phyloP scores from a whole-genome alignment of 2,797 vertebrate genomes.

The Anolis apletophallus region DNA sequence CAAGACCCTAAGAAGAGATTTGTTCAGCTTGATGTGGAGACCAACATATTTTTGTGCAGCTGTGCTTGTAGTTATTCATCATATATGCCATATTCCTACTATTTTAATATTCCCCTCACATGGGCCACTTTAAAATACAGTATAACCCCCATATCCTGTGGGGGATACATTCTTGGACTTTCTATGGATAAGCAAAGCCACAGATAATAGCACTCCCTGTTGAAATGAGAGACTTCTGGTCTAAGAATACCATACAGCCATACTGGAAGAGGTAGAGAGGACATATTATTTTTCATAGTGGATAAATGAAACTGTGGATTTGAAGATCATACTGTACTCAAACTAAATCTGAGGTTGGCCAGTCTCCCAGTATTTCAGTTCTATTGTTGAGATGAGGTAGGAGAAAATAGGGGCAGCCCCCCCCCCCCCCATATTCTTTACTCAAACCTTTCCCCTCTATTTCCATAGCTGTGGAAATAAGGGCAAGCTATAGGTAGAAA shows the following conservation, averaged over 20 bases:
- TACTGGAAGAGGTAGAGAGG: no score
- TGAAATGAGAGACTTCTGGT: no score
- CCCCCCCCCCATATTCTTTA: background rate
- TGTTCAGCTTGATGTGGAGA: background rate
- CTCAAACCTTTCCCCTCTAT: background rate
- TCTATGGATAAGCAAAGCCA: no score
- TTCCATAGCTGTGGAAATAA: background rate
- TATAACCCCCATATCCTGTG: no score
- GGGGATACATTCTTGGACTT: no score
- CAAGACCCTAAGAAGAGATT: background rate
- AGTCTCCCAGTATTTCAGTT: background rate
- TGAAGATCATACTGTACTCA: background rate
- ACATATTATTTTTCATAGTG: no score
- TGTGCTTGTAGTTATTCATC: constrained; percentile 33
- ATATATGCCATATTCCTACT: background rate
- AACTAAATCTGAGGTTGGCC: background rate
- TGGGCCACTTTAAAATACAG: background rate
- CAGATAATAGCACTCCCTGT: no score
- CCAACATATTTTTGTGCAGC: background rate
- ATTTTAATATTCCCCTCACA: constrained; percentile 6
- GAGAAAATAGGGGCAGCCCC: no score
- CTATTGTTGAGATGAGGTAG: background rate
- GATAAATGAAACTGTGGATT: no score
- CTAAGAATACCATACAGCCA: no score
- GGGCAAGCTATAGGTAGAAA: background rate